These are phyloP conservation scores for Polyploca ridens DNA, from an alignment of 2,888 invertebrate genomes.

Conservation along the genomic window DNA sequence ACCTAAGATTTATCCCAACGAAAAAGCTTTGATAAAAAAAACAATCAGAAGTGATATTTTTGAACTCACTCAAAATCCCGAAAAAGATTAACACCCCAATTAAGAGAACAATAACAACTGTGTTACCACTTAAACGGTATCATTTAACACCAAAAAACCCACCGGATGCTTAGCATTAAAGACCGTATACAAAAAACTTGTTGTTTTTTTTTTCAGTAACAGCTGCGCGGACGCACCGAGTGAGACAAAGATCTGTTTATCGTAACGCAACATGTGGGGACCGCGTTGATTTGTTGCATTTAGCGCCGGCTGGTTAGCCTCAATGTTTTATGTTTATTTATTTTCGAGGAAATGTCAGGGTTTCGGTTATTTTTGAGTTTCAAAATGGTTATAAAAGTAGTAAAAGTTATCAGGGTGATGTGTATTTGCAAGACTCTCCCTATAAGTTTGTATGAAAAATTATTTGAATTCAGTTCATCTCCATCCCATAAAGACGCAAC, in stretches of 20 bases:
- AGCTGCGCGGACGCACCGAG: conserved; percentile 48
- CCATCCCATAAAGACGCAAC: too few species aligned
- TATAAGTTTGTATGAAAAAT: too few species aligned
- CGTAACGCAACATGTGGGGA: conserved; percentile 32
- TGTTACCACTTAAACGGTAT: conserved; percentile 15
- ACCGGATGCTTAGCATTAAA: conserved; percentile 22
- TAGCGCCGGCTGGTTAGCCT: conserved; percentile 8
- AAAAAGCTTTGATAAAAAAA: too few species aligned
- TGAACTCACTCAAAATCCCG: neutral
- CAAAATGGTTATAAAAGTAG: neutral
- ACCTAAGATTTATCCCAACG: too few species aligned
- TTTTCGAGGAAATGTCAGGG: conserved; percentile 4
- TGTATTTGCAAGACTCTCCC: too few species aligned
- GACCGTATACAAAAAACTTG: conserved; percentile 21
- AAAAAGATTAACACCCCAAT: conserved; percentile 8
- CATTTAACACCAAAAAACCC: conserved; percentile 20
- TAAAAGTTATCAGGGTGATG: neutral
- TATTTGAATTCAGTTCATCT: too few species aligned
- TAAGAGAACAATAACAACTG: conserved; percentile 12
- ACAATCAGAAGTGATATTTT: neutral
- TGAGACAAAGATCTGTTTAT: conserved; percentile 63
- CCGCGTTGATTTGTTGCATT: conserved; percentile 17
- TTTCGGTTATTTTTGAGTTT: neutral
- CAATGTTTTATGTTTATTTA: conserved; percentile 3
- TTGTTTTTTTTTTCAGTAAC: conserved; percentile 29